Conservation (phyloP, 2,113 vertebrate species). For the Antechinus flavipes region DNA sequence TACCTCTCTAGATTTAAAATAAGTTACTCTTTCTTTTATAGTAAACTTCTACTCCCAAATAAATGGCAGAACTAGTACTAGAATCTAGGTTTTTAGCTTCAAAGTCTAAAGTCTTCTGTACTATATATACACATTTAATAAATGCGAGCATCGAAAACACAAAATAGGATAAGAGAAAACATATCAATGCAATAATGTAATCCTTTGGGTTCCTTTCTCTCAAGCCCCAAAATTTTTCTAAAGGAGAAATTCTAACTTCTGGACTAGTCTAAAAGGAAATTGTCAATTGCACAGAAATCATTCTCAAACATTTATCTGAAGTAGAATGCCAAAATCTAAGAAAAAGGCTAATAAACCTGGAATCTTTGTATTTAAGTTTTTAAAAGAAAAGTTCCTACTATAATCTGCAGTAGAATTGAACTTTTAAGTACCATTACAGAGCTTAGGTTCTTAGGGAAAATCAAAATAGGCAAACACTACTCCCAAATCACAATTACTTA, state of each 20-base stretch:
- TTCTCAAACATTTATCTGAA: conserved; percentile 48
- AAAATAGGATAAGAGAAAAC: not conserved
- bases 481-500: conserved; percentile 58
- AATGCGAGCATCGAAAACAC: not conserved
- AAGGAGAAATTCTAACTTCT: not conserved
- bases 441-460: not conserved
- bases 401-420: conserved; percentile 40
- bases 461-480: not conserved
- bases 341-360: conserved; percentile 66
- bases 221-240: conserved; percentile 50
- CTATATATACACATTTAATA: no score
- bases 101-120: not conserved
- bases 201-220: conserved; percentile 7
- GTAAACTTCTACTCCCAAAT: not conserved
- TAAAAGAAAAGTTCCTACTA: conserved; percentile 58
- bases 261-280: conserved; percentile 59
- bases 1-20: not conserved
- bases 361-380: conserved; percentile 47
- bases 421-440: conserved; percentile 28
- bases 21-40: not conserved
- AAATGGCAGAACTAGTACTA: not conserved
- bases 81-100: not conserved
- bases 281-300: conserved; percentile 72
- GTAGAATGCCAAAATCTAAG: conserved; percentile 32
- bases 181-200: conserved; percentile 3